phyloP scores from a whole-genome alignment of 1,140 invertebrate genomes.

The Aphaenogaster floridana region DNA sequence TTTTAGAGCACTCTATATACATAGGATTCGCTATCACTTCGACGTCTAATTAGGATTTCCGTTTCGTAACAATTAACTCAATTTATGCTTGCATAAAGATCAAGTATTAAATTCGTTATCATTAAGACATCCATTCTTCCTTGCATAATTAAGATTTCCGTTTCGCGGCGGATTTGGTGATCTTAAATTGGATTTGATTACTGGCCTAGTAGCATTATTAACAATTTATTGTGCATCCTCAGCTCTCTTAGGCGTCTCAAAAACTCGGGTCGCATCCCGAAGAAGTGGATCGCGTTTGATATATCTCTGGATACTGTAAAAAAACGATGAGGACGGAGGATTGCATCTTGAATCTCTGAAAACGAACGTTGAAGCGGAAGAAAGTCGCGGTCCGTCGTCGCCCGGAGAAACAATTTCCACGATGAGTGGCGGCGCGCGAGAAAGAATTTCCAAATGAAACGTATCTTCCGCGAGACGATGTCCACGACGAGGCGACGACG shows the following conservation, averaged over 20 bases:
- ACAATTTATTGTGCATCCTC: conserved; percentile 27
- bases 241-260: conserved; percentile 20
- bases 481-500: conserved; percentile 27
- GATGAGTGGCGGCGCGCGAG: conserved; percentile 28
- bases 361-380: conserved; percentile 5
- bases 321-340: neutral
- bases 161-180: neutral
- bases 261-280: neutral
- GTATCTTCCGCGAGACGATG: conserved; percentile 42
- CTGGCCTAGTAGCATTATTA: conserved; percentile 4
- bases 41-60: conserved; percentile 14
- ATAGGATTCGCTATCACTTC: neutral
- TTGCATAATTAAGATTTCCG: conserved; percentile 17
- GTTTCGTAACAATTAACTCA: neutral
- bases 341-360: conserved; percentile 57
- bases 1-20: too few species aligned
- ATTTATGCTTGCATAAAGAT: neutral
- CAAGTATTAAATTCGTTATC: neutral
- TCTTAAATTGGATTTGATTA: conserved; percentile 48
- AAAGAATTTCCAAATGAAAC: conserved; percentile 45
- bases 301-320: neutral
- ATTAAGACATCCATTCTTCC: neutral
- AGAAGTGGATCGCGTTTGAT: conserved; percentile 55
- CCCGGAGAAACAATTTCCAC: conserved; percentile 27
- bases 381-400: neutral